Conservation (phyloP, 2,797 vertebrate genomes). For the Acanthurus lineatus region DNA sequence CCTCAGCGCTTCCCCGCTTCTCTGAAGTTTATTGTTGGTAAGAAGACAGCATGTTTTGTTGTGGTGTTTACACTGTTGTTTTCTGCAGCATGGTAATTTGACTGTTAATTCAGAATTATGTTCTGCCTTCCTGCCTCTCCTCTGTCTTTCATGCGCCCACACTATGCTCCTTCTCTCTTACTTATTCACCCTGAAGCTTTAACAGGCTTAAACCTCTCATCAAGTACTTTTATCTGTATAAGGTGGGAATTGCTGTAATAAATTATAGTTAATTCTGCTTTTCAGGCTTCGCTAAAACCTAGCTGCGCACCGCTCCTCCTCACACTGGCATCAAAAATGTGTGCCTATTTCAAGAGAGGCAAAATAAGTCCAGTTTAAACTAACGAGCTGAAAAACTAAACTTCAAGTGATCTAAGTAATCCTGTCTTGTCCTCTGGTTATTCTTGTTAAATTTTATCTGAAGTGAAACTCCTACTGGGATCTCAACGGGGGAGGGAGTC, state of each 20-base stretch:
- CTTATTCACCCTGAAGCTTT: constrained; percentile 38
- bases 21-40: constrained; percentile 67
- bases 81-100: constrained; percentile 16
- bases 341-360: constrained; percentile 28
- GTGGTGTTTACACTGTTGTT: constrained; percentile 21
- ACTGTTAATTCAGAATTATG: constrained; percentile 27
- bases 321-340: constrained; percentile 8
- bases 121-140: background rate
- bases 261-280: constrained; percentile 45
- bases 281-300: constrained; percentile 2
- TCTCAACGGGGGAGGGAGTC: constrained; percentile 54
- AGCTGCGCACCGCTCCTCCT: background rate
- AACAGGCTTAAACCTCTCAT: constrained; percentile 33
- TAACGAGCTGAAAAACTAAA: constrained; percentile 18
- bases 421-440: background rate
- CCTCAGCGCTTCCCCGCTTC: constrained; percentile 17
- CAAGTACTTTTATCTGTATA: constrained; percentile 38
- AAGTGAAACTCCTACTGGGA: constrained; percentile 38
- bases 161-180: background rate
- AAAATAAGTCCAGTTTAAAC: constrained; percentile 26
- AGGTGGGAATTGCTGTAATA: constrained; percentile 47
- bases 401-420: constrained; percentile 26
- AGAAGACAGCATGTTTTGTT: constrained; percentile 40
- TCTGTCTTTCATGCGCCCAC: background rate
- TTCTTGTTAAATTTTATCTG: constrained; percentile 34